Evolutionary conservation across 2,888 invertebrate species (phyloP), one percentile per base, ranked within the genome.

Genomic region (Pandemis heparana): DNA sequence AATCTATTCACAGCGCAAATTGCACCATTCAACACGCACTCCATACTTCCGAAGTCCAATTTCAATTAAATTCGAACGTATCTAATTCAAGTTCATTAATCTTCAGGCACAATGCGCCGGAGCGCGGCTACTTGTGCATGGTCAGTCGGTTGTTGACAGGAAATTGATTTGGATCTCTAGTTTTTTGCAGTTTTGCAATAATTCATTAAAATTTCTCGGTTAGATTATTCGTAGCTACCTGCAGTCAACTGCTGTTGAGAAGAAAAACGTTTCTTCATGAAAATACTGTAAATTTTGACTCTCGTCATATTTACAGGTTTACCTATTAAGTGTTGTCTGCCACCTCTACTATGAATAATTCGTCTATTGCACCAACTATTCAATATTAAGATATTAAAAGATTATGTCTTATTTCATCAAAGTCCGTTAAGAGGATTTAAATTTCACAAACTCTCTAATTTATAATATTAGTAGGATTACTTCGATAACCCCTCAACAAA

Each of bases 111-210:
- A 81, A 80, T 83, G 82, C 83, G 81, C 84, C 83, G 79, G 79
- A 43, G 85, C 82, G 82, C 85, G 78, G 85, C 88, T 89, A 92
- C 92, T 92, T 92, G 90, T 90, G 86, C 84, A 89, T 93, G 94
- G 94, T 94, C 94, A 94, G 94, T 93, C 94, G 94, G 93, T 93
- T 88, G 91, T 87, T 90, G 92, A 92, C 94, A 94, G 93, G 93
- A 94, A 92, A 94, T 92, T 90, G 91, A 92, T 92, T 90, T 81
- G 83, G 78, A 81, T 81, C 76, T 81, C 32, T 59, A 43, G 59
- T 83, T 85, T 85, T 86, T 83, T 77, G 75, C 80, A 81, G 81
- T 81, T 79, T 81, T 64, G 64, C 68, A 60, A 73, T 69, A 73
- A 77, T 77, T 76, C 76, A 76, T 78, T 80, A 75, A 77, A 79